Evolutionary conservation across 2,888 invertebrate species (phyloP), one percentile per base, ranked within the genome.

Genomic region (Saturnia japonica): DNA sequence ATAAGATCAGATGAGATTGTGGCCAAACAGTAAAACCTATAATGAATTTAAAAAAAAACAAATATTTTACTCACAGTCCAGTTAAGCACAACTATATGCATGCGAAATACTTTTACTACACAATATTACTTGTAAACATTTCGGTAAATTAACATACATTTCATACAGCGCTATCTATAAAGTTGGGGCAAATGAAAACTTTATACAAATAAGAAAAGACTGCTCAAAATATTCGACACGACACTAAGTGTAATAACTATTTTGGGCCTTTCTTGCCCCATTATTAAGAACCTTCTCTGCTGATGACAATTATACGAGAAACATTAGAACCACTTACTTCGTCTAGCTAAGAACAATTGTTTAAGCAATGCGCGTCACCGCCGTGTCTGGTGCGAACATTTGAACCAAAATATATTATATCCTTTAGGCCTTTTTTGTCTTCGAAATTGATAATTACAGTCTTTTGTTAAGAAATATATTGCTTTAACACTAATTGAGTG

Each of bases 361-460:
- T 54, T 42, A 16, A 70, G 66, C 66, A 66, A 70, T 40, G 64
- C 45, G 67, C 67, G 67, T 25, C 57, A 34, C 34, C 51, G 12
- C 54, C 67, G 70, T 12, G 64, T 64, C 64, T 64, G 34, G 6
- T 64, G 62, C 11, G 54, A 54, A 54, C 54, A 12, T 54, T 54
- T 22, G 22, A 54, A 62, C 62, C 14, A 25, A 62, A 62, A 34
- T n/a, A 57, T 25, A 57, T n/a, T n/a, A 43, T 12, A 43, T 22
- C 54, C 54, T 54, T 54, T 28, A 28, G 40, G 9, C 40, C 22
- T 64, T 40, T 64, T 62, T 64, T 64, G 64, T 64, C 67, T 67
- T 72, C 71, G 72, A 75, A 72, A 74, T 66, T 80, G 76, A 77
- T 78, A 78, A 76, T 74, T 64, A 72, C 68, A 60, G 1, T 51